Evolutionary conservation across 2,113 vertebrate species (phyloP).

Genomic region (Microtus ochrogaster): DNA sequence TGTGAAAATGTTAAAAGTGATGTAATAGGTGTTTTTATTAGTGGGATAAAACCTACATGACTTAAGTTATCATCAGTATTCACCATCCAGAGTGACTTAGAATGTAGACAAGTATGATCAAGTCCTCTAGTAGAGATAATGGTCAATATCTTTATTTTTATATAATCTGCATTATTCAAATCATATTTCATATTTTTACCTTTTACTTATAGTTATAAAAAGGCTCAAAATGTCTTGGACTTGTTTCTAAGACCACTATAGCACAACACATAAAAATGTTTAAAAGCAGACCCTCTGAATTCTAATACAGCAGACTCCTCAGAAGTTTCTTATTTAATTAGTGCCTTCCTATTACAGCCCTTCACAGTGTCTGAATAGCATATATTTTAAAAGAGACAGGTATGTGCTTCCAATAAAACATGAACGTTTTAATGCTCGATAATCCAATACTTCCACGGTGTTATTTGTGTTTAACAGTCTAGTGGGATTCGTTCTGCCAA

Average conservation of each 20-base stretch:
- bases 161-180: not conserved
- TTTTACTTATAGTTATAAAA: not conserved
- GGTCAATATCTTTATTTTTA: not conserved
- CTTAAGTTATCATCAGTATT: not conserved
- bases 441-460: not conserved
- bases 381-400: conserved; percentile 22
- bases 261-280: not conserved
- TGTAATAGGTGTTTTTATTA: not conserved
- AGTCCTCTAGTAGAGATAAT: fast-evolving
- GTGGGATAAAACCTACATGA: fast-evolving
- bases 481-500: conserved; percentile 65
- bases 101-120: not conserved
- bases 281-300: not conserved
- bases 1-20: not conserved
- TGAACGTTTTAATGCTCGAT: conserved; percentile 4
- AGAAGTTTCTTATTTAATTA: not conserved
- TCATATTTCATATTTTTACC: not conserved
- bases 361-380: not conserved
- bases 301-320: not conserved
- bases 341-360: not conserved
- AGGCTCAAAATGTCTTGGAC: fast-evolving
- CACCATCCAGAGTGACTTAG: too few relatives aligned
- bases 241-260: not conserved
- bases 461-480: conserved; percentile 34
- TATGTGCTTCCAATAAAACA: not conserved